Conservation (phyloP, 1,140 invertebrate species). For the Euura saliciscinereae region DNA sequence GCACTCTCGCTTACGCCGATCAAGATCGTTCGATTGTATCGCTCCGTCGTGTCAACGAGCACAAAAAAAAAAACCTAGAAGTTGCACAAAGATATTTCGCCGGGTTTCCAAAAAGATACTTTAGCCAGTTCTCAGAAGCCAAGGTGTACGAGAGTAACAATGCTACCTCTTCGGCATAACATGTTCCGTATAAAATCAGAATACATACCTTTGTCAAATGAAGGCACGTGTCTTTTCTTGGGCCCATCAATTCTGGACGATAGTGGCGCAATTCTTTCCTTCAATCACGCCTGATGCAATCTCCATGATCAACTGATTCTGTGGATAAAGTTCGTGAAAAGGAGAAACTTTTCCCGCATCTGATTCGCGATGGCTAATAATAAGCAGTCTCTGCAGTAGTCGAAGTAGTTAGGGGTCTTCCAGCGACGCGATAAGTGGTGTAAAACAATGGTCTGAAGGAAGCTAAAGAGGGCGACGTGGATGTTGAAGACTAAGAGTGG, state of each 20-base stretch:
- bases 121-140: too few species aligned
- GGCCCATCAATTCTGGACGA: too few species aligned
- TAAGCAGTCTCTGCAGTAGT: background rate
- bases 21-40: background rate
- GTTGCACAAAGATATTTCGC: too few species aligned
- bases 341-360: background rate
- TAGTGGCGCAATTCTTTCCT: too few species aligned
- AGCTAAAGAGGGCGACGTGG: too few species aligned
- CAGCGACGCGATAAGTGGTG: slow-evolving; percentile 10
- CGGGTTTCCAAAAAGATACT: too few species aligned
- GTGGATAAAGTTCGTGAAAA: background rate
- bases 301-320: background rate
- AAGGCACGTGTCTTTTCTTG: too few species aligned
- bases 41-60: background rate
- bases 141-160: too few species aligned
- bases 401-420: background rate
- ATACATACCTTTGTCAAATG: too few species aligned
- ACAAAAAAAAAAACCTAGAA: background rate
- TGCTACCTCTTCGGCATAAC: too few species aligned
- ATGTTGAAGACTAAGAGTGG: too few species aligned
- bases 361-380: background rate
- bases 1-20: background rate
- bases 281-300: background rate
- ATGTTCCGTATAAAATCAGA: too few species aligned
- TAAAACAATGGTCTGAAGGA: background rate